These are phyloP conservation scores for Colinus virginianus DNA, from an alignment of 2,113 vertebrate genomes.

Conservation along the genomic window DNA sequence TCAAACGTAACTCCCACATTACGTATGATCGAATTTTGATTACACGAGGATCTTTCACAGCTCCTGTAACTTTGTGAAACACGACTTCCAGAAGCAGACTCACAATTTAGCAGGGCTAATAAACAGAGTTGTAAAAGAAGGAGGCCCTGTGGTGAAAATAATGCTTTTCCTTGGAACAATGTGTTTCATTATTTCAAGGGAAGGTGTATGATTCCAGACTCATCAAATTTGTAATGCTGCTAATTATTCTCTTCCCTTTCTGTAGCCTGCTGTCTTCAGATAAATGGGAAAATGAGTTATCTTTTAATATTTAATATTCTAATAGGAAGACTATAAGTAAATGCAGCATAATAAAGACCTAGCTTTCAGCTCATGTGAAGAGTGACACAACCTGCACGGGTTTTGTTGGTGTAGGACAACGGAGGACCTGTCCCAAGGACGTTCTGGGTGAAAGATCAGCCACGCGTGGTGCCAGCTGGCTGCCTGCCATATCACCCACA, in stretches of 20 bases:
- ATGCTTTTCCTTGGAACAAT: not conserved
- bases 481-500: not conserved
- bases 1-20: not conserved
- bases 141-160: not conserved
- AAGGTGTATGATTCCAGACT: not conserved
- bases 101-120: not conserved
- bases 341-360: not conserved
- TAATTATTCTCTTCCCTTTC: not conserved
- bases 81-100: not conserved
- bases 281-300: not conserved
- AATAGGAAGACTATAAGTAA: not conserved
- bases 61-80: not conserved
- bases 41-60: not conserved
- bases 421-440: not conserved
- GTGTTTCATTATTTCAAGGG: not conserved
- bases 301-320: not conserved
- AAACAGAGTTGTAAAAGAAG: not conserved
- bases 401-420: not conserved
- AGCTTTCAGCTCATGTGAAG: not conserved
- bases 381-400: not conserved
- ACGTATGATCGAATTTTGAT: not conserved
- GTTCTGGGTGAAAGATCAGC: not conserved
- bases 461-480: not conserved
- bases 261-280: not conserved
- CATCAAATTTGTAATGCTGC: not conserved